phyloP scores from a whole-genome alignment of 2,113 vertebrate species.

The Jaculus jaculus region DNA sequence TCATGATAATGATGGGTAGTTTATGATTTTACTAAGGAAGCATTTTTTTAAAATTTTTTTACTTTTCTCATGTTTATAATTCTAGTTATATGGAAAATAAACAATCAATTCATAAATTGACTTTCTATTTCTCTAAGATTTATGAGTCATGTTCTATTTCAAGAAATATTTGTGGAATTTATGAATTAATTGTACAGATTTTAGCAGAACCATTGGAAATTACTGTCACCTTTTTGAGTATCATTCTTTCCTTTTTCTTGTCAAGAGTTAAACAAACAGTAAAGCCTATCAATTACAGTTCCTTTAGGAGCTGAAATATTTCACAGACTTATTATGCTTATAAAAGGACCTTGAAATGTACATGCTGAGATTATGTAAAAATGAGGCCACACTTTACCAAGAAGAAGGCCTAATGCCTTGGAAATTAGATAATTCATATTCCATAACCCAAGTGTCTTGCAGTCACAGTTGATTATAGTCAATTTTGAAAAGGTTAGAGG shows the following conservation, averaged over 20 bases:
- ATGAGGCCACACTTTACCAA: not conserved
- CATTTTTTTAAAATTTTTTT: no score
- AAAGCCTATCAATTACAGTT: not conserved
- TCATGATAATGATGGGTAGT: not conserved
- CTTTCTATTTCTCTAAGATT: not conserved
- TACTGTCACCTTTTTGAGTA: not conserved
- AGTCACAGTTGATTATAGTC: not conserved
- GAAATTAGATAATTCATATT: slow-evolving; percentile 26
- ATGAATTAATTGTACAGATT: not conserved
- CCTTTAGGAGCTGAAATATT: not conserved
- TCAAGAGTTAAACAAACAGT: slow-evolving; percentile 41
- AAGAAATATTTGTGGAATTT: slow-evolving; percentile 14
- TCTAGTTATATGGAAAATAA: not conserved
- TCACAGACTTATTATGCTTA: not conserved
- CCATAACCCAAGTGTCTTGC: not conserved
- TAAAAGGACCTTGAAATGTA: not conserved
- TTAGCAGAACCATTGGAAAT: not conserved
- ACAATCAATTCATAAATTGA: no score
- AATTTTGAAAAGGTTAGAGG: slow-evolving; percentile 32
- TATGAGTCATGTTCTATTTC: not conserved
- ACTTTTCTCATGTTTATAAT: not conserved
- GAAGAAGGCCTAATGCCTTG: not conserved
- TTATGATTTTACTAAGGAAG: not conserved
- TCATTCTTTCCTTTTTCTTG: slow-evolving; percentile 17
- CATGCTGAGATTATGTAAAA: slow-evolving; percentile 27